Percentiles rank a stretch among this genome's conserved stretches.
These are phyloP conservation scores for Thaumetopoea pityocampa DNA, from an alignment of 1,140 invertebrate species.

Conservation along the genomic window DNA sequence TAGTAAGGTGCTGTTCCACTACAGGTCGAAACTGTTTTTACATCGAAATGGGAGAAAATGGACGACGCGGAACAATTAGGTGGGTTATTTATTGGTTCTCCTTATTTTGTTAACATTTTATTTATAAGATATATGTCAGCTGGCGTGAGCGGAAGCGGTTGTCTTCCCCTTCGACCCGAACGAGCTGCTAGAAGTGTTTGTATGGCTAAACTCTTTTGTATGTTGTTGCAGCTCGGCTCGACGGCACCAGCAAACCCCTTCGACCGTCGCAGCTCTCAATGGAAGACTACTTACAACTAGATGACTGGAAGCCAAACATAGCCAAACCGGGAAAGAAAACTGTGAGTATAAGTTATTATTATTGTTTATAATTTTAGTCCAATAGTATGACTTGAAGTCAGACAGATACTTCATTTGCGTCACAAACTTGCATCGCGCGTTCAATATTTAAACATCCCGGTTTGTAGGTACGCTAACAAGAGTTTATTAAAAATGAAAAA, in stretches of 20 bases:
- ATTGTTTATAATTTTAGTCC: background rate
- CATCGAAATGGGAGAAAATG: conserved; percentile 80
- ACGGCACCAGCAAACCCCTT: conserved; percentile 84
- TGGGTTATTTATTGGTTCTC: conserved; percentile 58
- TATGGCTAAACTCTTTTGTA: conserved; percentile 19
- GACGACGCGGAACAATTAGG: conserved; percentile 80
- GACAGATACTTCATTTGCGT: too few relatives aligned
- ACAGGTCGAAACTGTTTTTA: conserved; percentile 73
- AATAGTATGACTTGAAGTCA: too few relatives aligned
- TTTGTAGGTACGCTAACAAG: too few relatives aligned
- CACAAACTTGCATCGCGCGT: too few relatives aligned
- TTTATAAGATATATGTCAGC: conserved; percentile 5
- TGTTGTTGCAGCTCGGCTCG: conserved; percentile 88
- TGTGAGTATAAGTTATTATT: conserved; percentile 76
- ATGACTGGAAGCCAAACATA: conserved; percentile 82
- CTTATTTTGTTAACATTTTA: conserved; percentile 12
- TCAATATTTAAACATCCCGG: too few relatives aligned
- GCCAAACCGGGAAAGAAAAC: conserved; percentile 91
- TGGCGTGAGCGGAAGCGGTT: background rate
- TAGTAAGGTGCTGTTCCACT: conserved; percentile 57
- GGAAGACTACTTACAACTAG: conserved; percentile 94
- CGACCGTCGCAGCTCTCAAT: conserved; percentile 80
- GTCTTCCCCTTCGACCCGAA: background rate
- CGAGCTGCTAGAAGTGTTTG: conserved; percentile 1
- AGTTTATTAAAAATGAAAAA: too few relatives aligned